phyloP scores from a whole-genome alignment of 2,113 vertebrate genomes.

The Apaloderma vittatum region DNA sequence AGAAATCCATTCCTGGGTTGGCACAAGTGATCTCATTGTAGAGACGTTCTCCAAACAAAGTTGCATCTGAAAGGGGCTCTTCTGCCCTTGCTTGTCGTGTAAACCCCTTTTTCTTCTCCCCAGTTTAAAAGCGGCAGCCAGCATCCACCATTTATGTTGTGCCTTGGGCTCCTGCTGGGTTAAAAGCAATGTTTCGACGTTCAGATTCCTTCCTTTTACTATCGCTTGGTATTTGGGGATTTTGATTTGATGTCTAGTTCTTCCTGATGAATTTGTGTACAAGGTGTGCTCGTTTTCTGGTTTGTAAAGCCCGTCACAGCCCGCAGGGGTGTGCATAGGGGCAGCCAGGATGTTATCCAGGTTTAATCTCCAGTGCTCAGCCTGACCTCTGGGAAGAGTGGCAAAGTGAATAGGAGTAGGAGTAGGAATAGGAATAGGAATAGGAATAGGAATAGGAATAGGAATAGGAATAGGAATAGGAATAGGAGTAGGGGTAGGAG shows the following conservation, averaged over 20 bases:
- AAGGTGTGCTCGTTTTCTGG: background rate
- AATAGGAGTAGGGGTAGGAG: no score
- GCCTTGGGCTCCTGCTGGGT: background rate
- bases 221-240: background rate
- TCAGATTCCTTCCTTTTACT: background rate
- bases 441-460: no score
- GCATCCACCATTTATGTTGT: background rate
- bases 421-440: no score
- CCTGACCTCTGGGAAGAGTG: background rate
- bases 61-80: background rate
- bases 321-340: background rate
- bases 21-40: background rate
- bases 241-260: background rate
- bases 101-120: background rate
- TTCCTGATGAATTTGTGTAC: background rate
- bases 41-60: background rate
- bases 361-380: background rate
- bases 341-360: background rate
- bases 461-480: no score
- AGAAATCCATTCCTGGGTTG: background rate
- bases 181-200: background rate
- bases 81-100: background rate
- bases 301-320: background rate
- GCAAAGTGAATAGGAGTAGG: background rate
- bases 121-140: background rate